Evolutionary conservation across 2,797 vertebrate species (phyloP).

Genomic region (Lutjanus campechanus): DNA sequence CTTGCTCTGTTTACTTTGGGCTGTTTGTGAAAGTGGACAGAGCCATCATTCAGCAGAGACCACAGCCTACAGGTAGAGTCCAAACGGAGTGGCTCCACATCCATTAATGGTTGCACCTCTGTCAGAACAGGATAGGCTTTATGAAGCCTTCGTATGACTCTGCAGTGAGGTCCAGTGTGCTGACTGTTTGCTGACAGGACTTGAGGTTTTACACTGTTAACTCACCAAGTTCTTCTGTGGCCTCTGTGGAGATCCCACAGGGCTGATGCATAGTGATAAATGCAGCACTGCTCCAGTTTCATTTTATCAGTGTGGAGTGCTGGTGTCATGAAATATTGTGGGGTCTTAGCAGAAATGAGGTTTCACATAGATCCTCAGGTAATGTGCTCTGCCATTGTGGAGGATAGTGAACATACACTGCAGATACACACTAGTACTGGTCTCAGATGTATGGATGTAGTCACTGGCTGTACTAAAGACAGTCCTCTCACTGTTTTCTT

Average conservation of each 20-base stretch:
- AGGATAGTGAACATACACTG: background rate
- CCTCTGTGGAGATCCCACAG: slow-evolving; percentile 36
- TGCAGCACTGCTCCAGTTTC: slow-evolving; percentile 62
- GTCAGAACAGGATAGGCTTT: slow-evolving; percentile 42
- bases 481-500: slow-evolving; percentile 13
- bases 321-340: slow-evolving; percentile 59
- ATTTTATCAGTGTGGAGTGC: slow-evolving; percentile 43
- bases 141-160: slow-evolving; percentile 6
- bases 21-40: slow-evolving; percentile 52
- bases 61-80: slow-evolving; percentile 50
- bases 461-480: background rate
- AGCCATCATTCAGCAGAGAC: slow-evolving; percentile 56
- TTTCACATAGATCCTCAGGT: slow-evolving; percentile 28
- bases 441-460: background rate
- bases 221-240: slow-evolving; percentile 40
- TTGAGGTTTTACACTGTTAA: slow-evolving; percentile 20
- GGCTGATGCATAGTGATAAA: slow-evolving; percentile 57
- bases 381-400: slow-evolving; percentile 10
- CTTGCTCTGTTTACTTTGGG: slow-evolving; percentile 47
- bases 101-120: slow-evolving; percentile 39
- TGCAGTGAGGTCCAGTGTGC: slow-evolving; percentile 11
- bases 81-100: slow-evolving; percentile 21
- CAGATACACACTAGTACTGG: background rate
- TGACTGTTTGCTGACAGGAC: slow-evolving; percentile 43
- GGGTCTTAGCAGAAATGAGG: slow-evolving; percentile 29